A percentile compares a stretch with the other conserved stretches of the same genome.
These are phyloP conservation scores for Ellobius talpinus DNA, from an alignment of 2,113 vertebrate species.

Conservation along the genomic window DNA sequence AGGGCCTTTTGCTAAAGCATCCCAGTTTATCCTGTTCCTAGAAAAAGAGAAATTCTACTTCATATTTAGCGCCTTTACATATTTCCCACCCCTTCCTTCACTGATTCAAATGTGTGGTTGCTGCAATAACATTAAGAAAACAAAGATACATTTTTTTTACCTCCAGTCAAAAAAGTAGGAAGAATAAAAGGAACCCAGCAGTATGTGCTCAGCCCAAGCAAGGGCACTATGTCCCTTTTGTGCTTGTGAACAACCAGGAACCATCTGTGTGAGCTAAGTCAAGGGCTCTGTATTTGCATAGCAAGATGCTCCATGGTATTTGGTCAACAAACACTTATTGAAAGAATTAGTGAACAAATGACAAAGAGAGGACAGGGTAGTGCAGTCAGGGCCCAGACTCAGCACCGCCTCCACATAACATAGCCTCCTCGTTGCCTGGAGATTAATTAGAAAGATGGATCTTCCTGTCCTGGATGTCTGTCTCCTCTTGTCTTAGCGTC, in stretches of 20 bases:
- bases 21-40: background rate
- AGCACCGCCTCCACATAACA: background rate
- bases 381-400: background rate
- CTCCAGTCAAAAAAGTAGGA: background rate
- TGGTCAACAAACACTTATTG: background rate
- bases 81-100: background rate
- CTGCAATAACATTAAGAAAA: background rate
- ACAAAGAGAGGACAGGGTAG: background rate
- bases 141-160: background rate
- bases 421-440: background rate
- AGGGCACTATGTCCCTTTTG: background rate
- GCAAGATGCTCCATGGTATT: background rate
- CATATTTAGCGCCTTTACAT: background rate
- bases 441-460: background rate
- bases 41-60: background rate
- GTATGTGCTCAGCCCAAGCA: background rate
- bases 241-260: background rate
- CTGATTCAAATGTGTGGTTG: background rate
- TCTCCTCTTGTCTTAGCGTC: background rate
- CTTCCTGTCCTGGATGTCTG: background rate
- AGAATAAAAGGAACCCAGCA: background rate
- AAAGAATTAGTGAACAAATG: constrained; percentile 5
- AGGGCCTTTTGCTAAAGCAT: background rate
- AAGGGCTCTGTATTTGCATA: background rate
- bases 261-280: background rate